Percentiles rank a stretch among this genome's conserved stretches.
These are phyloP conservation scores for Lacanobia oleracea DNA, from an alignment of 2,888 invertebrate genomes.

Conservation along the genomic window DNA sequence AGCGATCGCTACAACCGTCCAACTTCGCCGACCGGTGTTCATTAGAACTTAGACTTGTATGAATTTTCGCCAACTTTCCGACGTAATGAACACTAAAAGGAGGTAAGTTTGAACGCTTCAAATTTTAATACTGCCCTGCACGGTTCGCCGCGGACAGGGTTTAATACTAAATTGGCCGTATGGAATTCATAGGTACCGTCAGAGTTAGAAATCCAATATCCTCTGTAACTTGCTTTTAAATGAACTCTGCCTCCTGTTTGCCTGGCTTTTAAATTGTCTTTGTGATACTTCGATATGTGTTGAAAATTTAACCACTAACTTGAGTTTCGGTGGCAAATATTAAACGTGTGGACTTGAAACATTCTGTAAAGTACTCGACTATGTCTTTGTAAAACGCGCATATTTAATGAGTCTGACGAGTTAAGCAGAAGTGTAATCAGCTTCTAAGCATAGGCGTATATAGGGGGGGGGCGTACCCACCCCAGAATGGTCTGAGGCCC, in stretches of 20 bases:
- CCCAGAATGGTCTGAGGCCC: no score
- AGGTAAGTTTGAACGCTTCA: slow-evolving; percentile 88
- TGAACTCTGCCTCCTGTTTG: slow-evolving; percentile 80
- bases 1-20: slow-evolving; percentile 77
- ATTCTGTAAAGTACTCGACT: slow-evolving; percentile 9
- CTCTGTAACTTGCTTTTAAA: slow-evolving; percentile 82
- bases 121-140: slow-evolving; percentile 85
- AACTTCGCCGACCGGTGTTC: slow-evolving; percentile 87
- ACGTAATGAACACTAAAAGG: slow-evolving; percentile 90
- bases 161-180: slow-evolving; percentile 81
- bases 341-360: slow-evolving; percentile 21
- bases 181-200: slow-evolving; percentile 79
- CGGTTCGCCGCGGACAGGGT: slow-evolving; percentile 78
- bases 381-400: slow-evolving; percentile 16
- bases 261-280: slow-evolving; percentile 82
- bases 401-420: slow-evolving; percentile 11
- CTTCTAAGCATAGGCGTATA: no score
- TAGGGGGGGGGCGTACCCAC: no score
- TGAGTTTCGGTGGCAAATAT: slow-evolving; percentile 43
- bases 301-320: slow-evolving; percentile 47
- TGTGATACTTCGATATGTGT: slow-evolving; percentile 63
- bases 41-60: slow-evolving; percentile 89
- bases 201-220: slow-evolving; percentile 88
- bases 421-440: slow-evolving; percentile 16
- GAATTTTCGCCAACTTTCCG: slow-evolving; percentile 89